Conservation (phyloP, 2,797 vertebrate genomes). For the Rhodeus uyekii region DNA sequence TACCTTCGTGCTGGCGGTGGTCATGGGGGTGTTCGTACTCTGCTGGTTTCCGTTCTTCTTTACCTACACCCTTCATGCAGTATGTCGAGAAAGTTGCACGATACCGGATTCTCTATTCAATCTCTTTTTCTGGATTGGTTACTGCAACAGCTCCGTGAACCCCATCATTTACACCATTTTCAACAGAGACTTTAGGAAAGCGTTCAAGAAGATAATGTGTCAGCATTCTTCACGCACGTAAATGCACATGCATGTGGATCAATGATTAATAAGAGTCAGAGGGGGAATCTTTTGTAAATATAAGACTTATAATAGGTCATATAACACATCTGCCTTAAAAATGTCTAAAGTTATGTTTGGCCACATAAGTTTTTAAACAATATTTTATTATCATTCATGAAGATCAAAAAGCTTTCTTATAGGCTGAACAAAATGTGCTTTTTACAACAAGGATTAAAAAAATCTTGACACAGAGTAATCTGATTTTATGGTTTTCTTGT, state of each 20-base stretch:
- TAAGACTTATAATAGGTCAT: not conserved
- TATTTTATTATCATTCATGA: not conserved
- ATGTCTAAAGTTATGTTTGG: too few species aligned
- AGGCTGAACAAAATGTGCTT: not conserved
- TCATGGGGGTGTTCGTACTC: slow-evolving; percentile 83
- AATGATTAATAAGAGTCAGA: not conserved
- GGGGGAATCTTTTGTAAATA: not conserved
- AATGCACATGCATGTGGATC: slow-evolving; percentile 39
- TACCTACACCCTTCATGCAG: slow-evolving; percentile 80
- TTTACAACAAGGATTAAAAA: not conserved
- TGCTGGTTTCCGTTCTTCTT: slow-evolving; percentile 87
- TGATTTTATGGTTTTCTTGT: not conserved
- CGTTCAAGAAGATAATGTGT: slow-evolving; percentile 83
- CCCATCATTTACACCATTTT: slow-evolving; percentile 85
- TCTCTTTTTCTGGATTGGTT: slow-evolving; percentile 85
- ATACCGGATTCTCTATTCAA: slow-evolving; percentile 80
- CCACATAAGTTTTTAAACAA: not conserved
- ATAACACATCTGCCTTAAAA: not conserved
- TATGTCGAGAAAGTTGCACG: slow-evolving; percentile 79
- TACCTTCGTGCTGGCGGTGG: slow-evolving; percentile 82
- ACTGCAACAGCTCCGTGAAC: slow-evolving; percentile 85
- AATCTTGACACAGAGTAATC: not conserved
- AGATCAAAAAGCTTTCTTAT: not conserved
- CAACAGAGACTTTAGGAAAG: slow-evolving; percentile 83
- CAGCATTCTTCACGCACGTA: slow-evolving; percentile 69